These are phyloP conservation scores for Aplidium turbinatum DNA, from an alignment of 23 tunicate species.

Conservation along the genomic window DNA sequence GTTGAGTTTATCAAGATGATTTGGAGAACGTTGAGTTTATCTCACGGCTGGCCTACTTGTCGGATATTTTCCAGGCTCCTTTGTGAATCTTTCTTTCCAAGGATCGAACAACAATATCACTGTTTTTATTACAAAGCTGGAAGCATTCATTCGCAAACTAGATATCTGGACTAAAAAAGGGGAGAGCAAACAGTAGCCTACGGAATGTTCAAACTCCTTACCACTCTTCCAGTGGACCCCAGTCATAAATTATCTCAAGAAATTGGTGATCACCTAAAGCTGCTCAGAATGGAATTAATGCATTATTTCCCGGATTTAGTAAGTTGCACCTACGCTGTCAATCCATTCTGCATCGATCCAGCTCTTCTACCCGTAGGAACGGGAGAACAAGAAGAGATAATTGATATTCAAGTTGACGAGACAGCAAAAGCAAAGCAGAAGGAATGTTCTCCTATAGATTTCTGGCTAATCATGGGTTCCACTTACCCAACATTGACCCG, in stretches of 20 bases:
- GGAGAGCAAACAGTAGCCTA: conserved; percentile 31
- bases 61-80: conserved; percentile 42
- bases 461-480: conserved; percentile 57
- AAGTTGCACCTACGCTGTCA: conserved; percentile 52
- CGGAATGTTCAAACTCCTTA: conserved; percentile 56
- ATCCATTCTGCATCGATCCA: conserved; percentile 57
- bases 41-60: conserved; percentile 15
- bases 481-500: conserved; percentile 48
- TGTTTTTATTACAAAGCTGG: conserved; percentile 19
- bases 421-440: conserved; percentile 54
- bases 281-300: conserved; percentile 46
- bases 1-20: too few relatives aligned
- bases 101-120: conserved; percentile 24
- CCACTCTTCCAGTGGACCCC: conserved; percentile 19
- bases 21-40: conserved; percentile 7
- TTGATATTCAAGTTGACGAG: conserved; percentile 55
- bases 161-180: conserved; percentile 56
- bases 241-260: conserved; percentile 43
- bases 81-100: conserved; percentile 35
- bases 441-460: conserved; percentile 63
- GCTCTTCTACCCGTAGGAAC: conserved; percentile 52
- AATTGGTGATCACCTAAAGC: conserved; percentile 43
- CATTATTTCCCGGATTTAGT: conserved; percentile 57
- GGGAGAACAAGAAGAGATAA: conserved; percentile 54
- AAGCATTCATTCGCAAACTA: conserved; percentile 42